A percentile compares a stretch with the other conserved stretches of the same genome.
These are phyloP conservation scores for Stigmatopora argus DNA, from an alignment of 2,113 vertebrate genomes.

Conservation along the genomic window DNA sequence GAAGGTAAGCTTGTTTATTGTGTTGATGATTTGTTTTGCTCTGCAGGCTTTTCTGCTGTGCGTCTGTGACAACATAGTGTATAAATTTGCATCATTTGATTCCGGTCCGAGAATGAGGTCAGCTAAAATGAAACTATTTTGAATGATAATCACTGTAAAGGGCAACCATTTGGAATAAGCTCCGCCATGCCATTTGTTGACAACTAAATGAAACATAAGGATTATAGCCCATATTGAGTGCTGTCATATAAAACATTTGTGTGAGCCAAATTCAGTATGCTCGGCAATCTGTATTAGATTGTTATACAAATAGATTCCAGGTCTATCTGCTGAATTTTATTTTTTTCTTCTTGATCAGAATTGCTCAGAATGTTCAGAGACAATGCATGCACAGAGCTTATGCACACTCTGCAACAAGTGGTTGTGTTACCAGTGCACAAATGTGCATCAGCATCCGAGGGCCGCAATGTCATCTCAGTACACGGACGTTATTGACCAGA, in stretches of 20 bases:
- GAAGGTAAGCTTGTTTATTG: slow-evolving; percentile 63
- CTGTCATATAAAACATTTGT: background rate
- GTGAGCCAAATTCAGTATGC: background rate
- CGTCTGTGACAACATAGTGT: background rate
- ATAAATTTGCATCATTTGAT: no score
- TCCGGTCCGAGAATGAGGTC: no score
- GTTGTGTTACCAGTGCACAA: slow-evolving; percentile 76
- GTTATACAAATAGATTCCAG: background rate
- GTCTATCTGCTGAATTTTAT: background rate
- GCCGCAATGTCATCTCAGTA: slow-evolving; percentile 29
- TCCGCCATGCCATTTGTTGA: no score
- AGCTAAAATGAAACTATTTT: no score
- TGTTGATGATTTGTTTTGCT: slow-evolving; percentile 7
- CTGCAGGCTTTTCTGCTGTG: slow-evolving; percentile 14
- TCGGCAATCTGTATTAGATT: background rate
- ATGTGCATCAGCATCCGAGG: slow-evolving; percentile 71
- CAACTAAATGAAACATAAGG: no score
- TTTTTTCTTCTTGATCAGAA: slow-evolving; percentile 45
- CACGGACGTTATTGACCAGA: slow-evolving; percentile 57
- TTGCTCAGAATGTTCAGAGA: slow-evolving; percentile 71
- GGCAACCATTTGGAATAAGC: no score
- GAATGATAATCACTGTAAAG: no score
- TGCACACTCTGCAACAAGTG: slow-evolving; percentile 78
- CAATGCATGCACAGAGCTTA: slow-evolving; percentile 68
- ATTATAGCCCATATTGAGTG: no score